Base-by-base conservation (phyloP, 1,140 invertebrate genomes). In the Druon quercuslanigerum region DNA sequence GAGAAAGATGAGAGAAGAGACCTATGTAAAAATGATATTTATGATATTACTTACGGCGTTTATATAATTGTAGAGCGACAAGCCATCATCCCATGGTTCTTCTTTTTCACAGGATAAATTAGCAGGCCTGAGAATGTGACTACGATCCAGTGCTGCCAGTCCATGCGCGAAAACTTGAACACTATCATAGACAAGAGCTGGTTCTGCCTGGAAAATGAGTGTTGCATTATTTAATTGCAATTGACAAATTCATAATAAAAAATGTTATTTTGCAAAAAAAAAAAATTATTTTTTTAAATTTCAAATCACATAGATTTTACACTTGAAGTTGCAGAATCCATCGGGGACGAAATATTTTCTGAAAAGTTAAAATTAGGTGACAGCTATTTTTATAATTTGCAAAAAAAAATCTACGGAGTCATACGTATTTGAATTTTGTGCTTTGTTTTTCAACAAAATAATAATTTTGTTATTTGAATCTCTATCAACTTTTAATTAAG, bases 101-200 rank as follows among this genome's bases (percentile, higher is more conserved):
- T 98, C 96, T 16, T 93, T 93, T 60, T 97, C 96, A 84, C 97
- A 98, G 1, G 96, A 97, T 16, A 96, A 92, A 91, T 97, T 97
- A 19, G 93, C 93, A 5, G 95, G 93, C 40, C 93, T 93, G 12
- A 97, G 92, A 73, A 93, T 90, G 71, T 94, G 94, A 85, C 93
- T 93, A 46, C 92, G 91, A 84, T 96, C 95, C 77, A 97, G 93
- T 3, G 94, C 93, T 19, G 95, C 94, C 57, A 98, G 89, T 17
- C 96, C 96, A 82, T 95, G 93, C 13, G 96, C 97, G 84, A 98
- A 95, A 40, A 97, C 94, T 84, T 97, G 95, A 0, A 98, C 97
- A 14, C 97, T 96, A 89, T 99, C 97, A 89, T 97, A 98, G 82
- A 98, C 95, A 71, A 99, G 91, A 13, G 97, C 97, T 78, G 97